These are phyloP conservation scores for Pectinophora gossypiella DNA, from an alignment of 1,140 invertebrate species.

Conservation along the genomic window DNA sequence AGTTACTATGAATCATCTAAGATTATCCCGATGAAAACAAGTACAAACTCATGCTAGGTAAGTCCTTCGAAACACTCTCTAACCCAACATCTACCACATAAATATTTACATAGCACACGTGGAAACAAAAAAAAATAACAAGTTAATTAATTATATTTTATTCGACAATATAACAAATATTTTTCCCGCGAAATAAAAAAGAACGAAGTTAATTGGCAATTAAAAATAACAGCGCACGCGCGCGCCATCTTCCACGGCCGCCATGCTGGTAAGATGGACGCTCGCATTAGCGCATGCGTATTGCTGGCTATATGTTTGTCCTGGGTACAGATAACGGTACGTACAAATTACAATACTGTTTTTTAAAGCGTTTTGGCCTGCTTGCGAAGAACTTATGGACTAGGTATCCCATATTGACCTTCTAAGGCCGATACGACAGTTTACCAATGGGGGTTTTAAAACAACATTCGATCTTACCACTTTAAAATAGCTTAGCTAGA, in stretches of 20 bases:
- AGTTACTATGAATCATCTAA: too few relatives aligned
- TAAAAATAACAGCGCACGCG: constrained; percentile 11
- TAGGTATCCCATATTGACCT: too few relatives aligned
- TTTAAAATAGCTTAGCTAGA: too few relatives aligned
- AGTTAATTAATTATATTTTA: neutral
- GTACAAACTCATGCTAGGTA: too few relatives aligned
- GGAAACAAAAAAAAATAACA: neutral
- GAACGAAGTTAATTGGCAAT: constrained; percentile 21
- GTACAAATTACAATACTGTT: neutral
- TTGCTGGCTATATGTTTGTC: constrained; percentile 42
- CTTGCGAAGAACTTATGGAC: too few relatives aligned
- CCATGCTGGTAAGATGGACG: constrained; percentile 59
- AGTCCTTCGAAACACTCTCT: too few relatives aligned
- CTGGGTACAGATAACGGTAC: constrained; percentile 49
- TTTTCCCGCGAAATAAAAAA: neutral
- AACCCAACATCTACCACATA: neutral
- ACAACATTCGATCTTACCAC: too few relatives aligned
- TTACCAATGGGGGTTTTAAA: too few relatives aligned
- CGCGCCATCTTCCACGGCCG: constrained; percentile 22
- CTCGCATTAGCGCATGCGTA: constrained; percentile 44
- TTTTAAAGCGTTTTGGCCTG: too few relatives aligned
- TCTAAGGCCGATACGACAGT: too few relatives aligned
- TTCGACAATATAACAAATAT: neutral
- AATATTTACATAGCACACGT: neutral
- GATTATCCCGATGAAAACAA: too few relatives aligned